Conservation (phyloP, 2,113 vertebrate genomes). For the Rostratula benghalensis region DNA sequence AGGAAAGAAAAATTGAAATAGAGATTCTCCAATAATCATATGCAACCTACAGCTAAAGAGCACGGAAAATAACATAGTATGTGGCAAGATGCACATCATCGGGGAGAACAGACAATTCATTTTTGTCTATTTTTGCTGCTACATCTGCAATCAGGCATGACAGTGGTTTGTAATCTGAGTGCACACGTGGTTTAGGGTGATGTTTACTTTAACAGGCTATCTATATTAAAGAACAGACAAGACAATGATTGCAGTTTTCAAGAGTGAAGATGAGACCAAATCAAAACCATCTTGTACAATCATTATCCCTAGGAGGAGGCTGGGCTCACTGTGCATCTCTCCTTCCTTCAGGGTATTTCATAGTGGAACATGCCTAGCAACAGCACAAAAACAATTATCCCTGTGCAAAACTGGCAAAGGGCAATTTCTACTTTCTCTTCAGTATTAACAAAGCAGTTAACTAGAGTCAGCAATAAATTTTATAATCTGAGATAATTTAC, state of each 20-base stretch:
- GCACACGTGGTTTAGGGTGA: neutral
- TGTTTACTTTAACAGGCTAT: neutral
- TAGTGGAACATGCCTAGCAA: neutral
- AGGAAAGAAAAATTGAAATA: neutral
- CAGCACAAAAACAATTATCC: neutral
- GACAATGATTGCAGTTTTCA: neutral
- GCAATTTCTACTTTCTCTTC: neutral
- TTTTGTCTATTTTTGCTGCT: neutral
- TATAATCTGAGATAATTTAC: conserved; percentile 33
- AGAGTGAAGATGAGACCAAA: neutral
- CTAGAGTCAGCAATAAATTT: conserved; percentile 20
- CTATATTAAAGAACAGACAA: neutral
- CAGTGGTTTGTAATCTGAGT: neutral
- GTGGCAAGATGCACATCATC: neutral
- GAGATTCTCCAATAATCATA: neutral
- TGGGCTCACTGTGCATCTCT: neutral
- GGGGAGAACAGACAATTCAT: neutral
- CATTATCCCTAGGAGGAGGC: neutral
- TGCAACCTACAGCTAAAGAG: neutral
- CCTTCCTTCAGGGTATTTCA: neutral
- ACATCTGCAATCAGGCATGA: neutral
- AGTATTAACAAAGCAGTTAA: neutral
- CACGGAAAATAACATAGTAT: neutral
- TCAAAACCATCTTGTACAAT: neutral
- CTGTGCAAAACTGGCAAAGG: neutral